phyloP scores from a whole-genome alignment of 2,797 vertebrate genomes.

The Brachyalestes nurse region DNA sequence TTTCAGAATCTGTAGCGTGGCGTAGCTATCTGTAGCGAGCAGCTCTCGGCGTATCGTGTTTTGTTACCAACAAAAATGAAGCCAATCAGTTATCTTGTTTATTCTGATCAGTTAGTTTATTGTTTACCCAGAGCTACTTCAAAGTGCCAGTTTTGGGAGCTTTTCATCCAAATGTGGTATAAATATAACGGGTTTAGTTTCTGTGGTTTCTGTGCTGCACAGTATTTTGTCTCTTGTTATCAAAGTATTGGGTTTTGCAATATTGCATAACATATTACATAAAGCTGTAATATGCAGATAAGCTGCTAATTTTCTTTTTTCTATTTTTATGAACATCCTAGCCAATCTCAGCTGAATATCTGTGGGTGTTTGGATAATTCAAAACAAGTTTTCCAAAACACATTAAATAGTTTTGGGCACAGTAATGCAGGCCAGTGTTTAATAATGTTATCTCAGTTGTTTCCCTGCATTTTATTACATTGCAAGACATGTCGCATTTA shows the following conservation, averaged over 20 bases:
- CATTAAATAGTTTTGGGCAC: too few relatives aligned
- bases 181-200: too few relatives aligned
- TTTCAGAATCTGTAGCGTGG: constrained; percentile 2
- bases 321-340: background rate
- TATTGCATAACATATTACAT: background rate
- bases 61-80: background rate
- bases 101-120: background rate
- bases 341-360: background rate
- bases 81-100: background rate
- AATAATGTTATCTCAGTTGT: too few relatives aligned
- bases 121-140: background rate
- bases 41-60: background rate
- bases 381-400: too few relatives aligned
- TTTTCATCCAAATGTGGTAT: background rate
- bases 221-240: background rate
- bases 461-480: background rate
- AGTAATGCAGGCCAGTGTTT: too few relatives aligned
- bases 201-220: background rate
- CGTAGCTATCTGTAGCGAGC: background rate
- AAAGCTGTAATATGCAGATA: background rate
- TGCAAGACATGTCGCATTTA: background rate
- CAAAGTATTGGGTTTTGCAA: background rate
- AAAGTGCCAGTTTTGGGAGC: background rate
- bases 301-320: background rate
- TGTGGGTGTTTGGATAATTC: background rate